These are phyloP conservation scores for Sericinus montela DNA, from an alignment of 2,888 invertebrate genomes.

Conservation along the genomic window DNA sequence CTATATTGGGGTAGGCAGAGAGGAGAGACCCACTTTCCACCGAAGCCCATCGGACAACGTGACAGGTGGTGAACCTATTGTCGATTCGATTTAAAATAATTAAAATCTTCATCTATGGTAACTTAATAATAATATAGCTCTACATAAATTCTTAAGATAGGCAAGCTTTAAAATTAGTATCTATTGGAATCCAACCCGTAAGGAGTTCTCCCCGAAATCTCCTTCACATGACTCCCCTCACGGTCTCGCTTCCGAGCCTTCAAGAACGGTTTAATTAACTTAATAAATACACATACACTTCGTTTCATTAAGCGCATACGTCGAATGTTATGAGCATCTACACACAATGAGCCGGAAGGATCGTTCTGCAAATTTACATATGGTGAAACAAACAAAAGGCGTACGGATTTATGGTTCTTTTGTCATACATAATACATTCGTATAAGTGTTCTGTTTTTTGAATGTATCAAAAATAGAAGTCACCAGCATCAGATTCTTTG, in stretches of 20 bases:
- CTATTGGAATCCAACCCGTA: conserved; percentile 12
- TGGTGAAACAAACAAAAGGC: conserved; percentile 6
- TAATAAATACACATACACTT: conserved; percentile 72
- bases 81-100: too few relatives aligned
- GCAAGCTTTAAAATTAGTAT: not conserved
- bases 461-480: too few relatives aligned
- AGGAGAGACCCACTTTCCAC: too few relatives aligned
- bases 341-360: conserved; percentile 29
- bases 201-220: conserved; percentile 21
- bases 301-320: conserved; percentile 74
- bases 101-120: too few relatives aligned
- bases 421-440: too few relatives aligned
- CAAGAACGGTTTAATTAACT: conserved; percentile 76
- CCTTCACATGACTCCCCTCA: conserved; percentile 29
- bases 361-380: conserved; percentile 3
- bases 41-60: too few relatives aligned
- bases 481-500: too few relatives aligned
- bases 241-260: conserved; percentile 30
- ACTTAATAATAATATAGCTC: too few relatives aligned
- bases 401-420: not conserved
- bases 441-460: too few relatives aligned
- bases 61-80: too few relatives aligned
- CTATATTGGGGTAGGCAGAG: too few relatives aligned
- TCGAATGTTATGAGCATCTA: conserved; percentile 68
- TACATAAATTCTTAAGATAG: not conserved